These are phyloP conservation scores for Scaptomyza montana DNA, from an alignment of 1,140 invertebrate species.

Conservation along the genomic window DNA sequence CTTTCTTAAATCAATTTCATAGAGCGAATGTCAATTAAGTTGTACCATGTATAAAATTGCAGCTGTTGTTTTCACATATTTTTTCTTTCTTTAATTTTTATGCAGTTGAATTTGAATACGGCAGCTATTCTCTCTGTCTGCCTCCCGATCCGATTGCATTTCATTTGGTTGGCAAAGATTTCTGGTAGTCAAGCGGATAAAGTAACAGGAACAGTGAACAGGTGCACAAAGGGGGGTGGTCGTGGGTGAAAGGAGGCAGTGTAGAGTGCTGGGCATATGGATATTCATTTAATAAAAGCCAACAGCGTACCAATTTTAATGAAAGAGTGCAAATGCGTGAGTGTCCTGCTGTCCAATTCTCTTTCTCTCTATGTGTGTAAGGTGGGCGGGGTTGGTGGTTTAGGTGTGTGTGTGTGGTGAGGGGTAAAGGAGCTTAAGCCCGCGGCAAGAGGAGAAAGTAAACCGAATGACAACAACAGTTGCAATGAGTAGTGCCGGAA, in stretches of 20 bases:
- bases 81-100: no score
- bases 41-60: no score
- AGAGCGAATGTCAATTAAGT: no score
- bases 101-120: slow-evolving; percentile 4
- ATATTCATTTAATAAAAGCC: slow-evolving; percentile 82
- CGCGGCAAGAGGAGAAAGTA: slow-evolving; percentile 33
- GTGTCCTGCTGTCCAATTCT: slow-evolving; percentile 4
- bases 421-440: slow-evolving; percentile 22
- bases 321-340: slow-evolving; percentile 63
- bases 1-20: no score
- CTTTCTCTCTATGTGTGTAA: background rate
- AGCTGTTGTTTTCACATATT: no score
- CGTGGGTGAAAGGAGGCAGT: background rate
- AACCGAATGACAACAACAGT: slow-evolving; percentile 31
- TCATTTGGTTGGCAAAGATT: slow-evolving; percentile 17
- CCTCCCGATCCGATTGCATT: slow-evolving; percentile 27
- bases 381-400: background rate
- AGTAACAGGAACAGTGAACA: background rate
- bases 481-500: slow-evolving; percentile 1
- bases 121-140: background rate
- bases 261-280: slow-evolving; percentile 35
- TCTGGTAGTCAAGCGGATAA: background rate
- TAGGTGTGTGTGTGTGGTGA: background rate
- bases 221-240: background rate
- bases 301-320: slow-evolving; percentile 75